A percentile compares a stretch with the other conserved stretches of the same genome.
Conservation (phyloP, 2,888 invertebrate genomes). For the Dioctria rufipes region DNA sequence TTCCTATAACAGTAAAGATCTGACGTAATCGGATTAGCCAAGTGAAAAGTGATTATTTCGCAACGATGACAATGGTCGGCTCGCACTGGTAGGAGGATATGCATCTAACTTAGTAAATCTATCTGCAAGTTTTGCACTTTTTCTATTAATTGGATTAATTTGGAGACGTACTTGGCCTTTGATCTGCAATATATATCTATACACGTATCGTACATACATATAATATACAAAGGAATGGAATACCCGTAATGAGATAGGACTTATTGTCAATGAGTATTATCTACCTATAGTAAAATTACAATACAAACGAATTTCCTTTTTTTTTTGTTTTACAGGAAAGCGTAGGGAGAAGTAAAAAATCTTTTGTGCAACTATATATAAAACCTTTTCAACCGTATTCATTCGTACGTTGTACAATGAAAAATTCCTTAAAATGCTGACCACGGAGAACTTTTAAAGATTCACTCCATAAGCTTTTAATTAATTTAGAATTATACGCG, state of each 20-base stretch:
- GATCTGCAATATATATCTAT: not conserved
- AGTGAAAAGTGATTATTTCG: conserved; percentile 45
- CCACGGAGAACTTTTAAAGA: conserved; percentile 4
- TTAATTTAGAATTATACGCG: conserved; percentile 8
- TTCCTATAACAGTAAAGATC: conserved; percentile 12
- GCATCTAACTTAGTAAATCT: not conserved
- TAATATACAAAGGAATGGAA: not conserved
- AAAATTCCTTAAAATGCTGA: not conserved
- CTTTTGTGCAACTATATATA: not conserved
- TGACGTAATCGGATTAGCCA: conserved; percentile 33
- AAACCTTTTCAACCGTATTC: too few species aligned
- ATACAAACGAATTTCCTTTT: not conserved
- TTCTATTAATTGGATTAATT: conserved; percentile 48
- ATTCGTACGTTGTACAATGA: too few species aligned
- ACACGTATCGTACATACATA: not conserved
- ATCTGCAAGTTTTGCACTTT: conserved; percentile 43
- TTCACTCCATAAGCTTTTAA: conserved; percentile 26
- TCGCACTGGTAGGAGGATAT: too few species aligned
- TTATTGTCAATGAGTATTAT: not conserved
- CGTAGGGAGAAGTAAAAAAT: too few species aligned
- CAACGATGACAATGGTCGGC: not conserved
- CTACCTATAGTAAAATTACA: not conserved
- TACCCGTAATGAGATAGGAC: conserved; percentile 9
- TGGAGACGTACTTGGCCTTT: conserved; percentile 42
- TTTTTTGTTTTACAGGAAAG: too few species aligned